These are phyloP conservation scores for Malurus melanocephalus DNA, from an alignment of 2,113 vertebrate species.

Conservation along the genomic window DNA sequence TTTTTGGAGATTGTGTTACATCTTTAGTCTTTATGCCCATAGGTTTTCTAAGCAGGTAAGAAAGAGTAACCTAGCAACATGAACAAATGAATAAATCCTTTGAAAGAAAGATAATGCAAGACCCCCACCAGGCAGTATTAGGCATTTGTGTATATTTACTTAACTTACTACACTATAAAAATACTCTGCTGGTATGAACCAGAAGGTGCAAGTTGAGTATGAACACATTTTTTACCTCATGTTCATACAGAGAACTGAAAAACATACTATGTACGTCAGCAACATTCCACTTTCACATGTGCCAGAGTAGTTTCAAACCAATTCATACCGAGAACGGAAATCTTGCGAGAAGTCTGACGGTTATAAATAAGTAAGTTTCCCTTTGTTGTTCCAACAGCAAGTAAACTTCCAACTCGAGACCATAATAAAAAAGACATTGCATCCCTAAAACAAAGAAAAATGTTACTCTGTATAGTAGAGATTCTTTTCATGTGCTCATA, in stretches of 20 bases:
- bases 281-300: background rate
- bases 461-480: background rate
- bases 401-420: constrained; percentile 85
- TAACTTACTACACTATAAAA: background rate
- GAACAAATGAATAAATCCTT: background rate
- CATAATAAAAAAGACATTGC: constrained; percentile 90
- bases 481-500: background rate
- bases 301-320: background rate
- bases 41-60: background rate
- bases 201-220: background rate
- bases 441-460: constrained; percentile 78
- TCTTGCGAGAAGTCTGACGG: constrained; percentile 93
- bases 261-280: background rate
- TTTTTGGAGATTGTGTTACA: background rate
- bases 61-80: background rate
- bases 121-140: background rate
- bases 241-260: background rate
- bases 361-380: constrained; percentile 97
- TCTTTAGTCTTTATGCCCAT: background rate
- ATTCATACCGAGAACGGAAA: constrained; percentile 88
- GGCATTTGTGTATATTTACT: background rate
- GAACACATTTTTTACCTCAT: background rate
- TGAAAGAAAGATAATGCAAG: background rate
- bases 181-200: background rate
- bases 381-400: constrained; percentile 91